Percentiles rank a stretch among this genome's conserved stretches.
These are phyloP conservation scores for Drosophila pruinosa DNA, from an alignment of 1,140 invertebrate genomes.

Conservation along the genomic window DNA sequence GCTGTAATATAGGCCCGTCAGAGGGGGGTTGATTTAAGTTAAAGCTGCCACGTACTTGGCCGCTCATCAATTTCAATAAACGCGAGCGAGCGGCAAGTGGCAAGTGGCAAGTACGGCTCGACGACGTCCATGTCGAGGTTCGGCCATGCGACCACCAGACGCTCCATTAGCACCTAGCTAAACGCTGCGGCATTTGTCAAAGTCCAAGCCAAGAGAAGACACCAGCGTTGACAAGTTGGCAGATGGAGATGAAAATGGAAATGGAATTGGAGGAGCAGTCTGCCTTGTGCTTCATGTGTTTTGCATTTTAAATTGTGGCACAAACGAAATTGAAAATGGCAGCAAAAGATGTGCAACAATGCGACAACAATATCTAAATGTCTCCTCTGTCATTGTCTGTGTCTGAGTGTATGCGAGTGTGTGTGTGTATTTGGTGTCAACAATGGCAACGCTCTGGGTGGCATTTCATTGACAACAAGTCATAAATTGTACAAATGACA, in stretches of 20 bases:
- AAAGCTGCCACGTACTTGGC: slow-evolving; percentile 77
- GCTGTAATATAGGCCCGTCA: slow-evolving; percentile 32
- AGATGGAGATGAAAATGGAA: not conserved
- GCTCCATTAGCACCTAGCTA: slow-evolving; percentile 74
- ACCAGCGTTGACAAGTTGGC: slow-evolving; percentile 16
- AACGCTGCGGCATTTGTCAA: slow-evolving; percentile 71
- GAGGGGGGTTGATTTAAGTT: slow-evolving; percentile 69
- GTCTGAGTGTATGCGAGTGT: slow-evolving; percentile 3
- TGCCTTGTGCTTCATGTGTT: slow-evolving; percentile 50
- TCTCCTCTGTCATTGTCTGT: slow-evolving; percentile 3
- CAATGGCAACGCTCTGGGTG: slow-evolving; percentile 73
- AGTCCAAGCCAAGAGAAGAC: slow-evolving; percentile 51
- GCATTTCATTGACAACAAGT: slow-evolving; percentile 77
- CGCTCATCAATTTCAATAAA: slow-evolving; percentile 79
- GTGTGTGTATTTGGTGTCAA: slow-evolving; percentile 60
- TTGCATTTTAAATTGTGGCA: slow-evolving; percentile 78
- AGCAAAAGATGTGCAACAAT: slow-evolving; percentile 76
- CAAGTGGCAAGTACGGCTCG: not conserved
- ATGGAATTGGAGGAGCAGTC: not conserved
- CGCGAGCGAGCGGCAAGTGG: slow-evolving; percentile 20
- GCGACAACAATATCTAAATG: slow-evolving; percentile 58
- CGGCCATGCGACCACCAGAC: slow-evolving; percentile 41
- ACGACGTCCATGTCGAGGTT: slow-evolving; percentile 2
- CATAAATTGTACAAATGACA: slow-evolving; percentile 76
- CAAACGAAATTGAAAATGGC: slow-evolving; percentile 79